Percentiles rank a stretch among this genome's conserved stretches.
Evolutionary conservation across 2,113 vertebrate species (phyloP).

Genomic region (Podarcis raffonei): DNA sequence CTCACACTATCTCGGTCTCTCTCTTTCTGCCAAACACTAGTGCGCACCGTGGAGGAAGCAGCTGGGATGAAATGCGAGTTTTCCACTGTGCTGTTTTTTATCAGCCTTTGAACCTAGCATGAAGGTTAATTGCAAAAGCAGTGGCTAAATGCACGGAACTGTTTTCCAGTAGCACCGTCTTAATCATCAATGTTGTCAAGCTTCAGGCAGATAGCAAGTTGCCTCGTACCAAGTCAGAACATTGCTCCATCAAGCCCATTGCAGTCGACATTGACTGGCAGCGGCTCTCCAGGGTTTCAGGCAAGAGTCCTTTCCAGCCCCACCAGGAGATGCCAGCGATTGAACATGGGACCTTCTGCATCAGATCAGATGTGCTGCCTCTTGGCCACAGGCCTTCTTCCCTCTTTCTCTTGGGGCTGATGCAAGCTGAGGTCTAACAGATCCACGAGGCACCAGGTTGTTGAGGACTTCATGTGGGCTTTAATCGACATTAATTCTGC

Average conservation of each 20-base stretch:
- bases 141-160: background rate
- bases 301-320: no score
- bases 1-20: fast-evolving
- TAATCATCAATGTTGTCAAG: background rate
- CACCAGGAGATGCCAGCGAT: no score
- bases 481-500: no score
- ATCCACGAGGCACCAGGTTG: no score
- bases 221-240: no score
- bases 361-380: no score
- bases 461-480: no score
- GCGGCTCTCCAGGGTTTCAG: no score
- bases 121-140: slow-evolving; percentile 36
- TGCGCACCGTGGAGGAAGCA: slow-evolving; percentile 35
- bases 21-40: slow-evolving; percentile 11
- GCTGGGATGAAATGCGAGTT: background rate
- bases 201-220: background rate
- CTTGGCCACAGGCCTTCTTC: background rate
- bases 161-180: slow-evolving; percentile 31
- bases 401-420: background rate
- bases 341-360: no score
- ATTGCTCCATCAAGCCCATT: no score
- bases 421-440: no score
- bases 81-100: slow-evolving; percentile 22
- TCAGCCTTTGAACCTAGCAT: background rate
- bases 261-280: no score